phyloP scores from a whole-genome alignment of 2,113 vertebrate species.

The Erinaceus europaeus region DNA sequence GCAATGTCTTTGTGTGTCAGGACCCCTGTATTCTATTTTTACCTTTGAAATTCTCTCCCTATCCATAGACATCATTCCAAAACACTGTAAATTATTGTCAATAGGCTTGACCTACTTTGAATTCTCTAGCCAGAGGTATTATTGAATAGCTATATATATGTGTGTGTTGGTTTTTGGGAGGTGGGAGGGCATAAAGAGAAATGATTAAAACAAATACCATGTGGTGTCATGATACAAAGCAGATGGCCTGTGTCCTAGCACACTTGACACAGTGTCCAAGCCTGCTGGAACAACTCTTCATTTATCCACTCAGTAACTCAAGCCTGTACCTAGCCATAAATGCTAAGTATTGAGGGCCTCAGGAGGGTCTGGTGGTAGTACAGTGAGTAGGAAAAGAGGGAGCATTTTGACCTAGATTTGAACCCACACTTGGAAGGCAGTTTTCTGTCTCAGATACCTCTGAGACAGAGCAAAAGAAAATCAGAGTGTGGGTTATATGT shows the following conservation, averaged over 20 bases:
- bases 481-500: neutral
- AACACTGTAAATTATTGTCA: slow-evolving; percentile 1
- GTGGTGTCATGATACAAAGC: slow-evolving; percentile 49
- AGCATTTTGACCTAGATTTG: slow-evolving; percentile 41
- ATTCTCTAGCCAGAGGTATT: neutral
- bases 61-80: neutral
- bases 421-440: slow-evolving; percentile 44
- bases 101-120: slow-evolving; percentile 1
- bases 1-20: neutral
- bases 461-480: slow-evolving; percentile 9
- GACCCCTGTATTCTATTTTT: neutral
- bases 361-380: neutral
- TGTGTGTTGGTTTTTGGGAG: neutral
- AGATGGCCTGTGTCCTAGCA: slow-evolving; percentile 52
- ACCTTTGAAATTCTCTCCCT: neutral
- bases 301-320: slow-evolving; percentile 1
- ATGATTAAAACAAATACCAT: slow-evolving; percentile 19
- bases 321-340: neutral
- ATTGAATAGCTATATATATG: neutral
- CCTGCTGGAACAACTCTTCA: slow-evolving; percentile 32
- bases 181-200: slow-evolving; percentile 1
- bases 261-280: slow-evolving; percentile 13
- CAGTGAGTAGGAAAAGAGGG: neutral
- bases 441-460: slow-evolving; percentile 7
- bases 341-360: neutral